phyloP scores from a whole-genome alignment of 2,797 vertebrate species.

The Agapornis canus region DNA sequence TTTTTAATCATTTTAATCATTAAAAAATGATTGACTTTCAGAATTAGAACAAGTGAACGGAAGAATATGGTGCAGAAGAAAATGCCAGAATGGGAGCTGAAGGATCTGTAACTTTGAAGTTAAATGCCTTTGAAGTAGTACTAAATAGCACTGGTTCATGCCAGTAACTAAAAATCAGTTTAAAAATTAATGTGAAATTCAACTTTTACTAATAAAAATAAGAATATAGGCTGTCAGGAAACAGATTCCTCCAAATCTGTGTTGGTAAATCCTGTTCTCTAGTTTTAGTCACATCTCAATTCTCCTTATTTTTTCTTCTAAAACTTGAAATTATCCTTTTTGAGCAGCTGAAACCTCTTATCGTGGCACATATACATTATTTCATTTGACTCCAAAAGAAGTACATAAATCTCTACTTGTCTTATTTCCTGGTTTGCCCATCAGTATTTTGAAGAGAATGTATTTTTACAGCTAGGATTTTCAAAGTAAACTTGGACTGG shows the following conservation, averaged over 20 bases:
- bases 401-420: background rate
- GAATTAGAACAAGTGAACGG: background rate
- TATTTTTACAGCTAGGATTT: background rate
- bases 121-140: background rate
- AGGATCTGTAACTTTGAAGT: background rate
- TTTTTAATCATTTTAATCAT: too few relatives aligned
- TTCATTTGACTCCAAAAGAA: background rate
- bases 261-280: background rate
- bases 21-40: too few relatives aligned
- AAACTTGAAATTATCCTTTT: background rate
- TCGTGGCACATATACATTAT: background rate
- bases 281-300: background rate
- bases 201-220: background rate
- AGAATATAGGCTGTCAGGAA: background rate
- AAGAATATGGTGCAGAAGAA: background rate
- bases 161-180: background rate
- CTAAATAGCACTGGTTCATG: background rate
- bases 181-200: background rate
- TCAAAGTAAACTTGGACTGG: background rate
- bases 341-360: background rate
- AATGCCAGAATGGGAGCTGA: background rate
- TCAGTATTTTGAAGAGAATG: background rate
- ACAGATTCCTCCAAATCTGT: background rate
- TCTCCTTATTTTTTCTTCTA: background rate
- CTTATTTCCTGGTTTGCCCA: background rate